These are phyloP conservation scores for Cephalopachus bancanus DNA, from an alignment of 2,797 vertebrate species.

Conservation along the genomic window DNA sequence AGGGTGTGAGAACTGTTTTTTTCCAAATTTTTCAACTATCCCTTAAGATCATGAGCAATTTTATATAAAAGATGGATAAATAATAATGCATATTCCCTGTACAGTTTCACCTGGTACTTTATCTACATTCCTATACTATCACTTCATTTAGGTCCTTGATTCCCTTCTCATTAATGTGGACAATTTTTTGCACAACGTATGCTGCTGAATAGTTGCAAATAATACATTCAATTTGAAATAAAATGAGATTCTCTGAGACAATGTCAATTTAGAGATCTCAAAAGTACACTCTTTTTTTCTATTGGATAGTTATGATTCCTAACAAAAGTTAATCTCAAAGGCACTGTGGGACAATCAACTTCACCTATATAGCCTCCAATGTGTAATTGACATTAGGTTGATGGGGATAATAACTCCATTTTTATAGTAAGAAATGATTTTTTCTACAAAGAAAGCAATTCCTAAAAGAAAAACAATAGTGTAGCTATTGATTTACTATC, in stretches of 20 bases:
- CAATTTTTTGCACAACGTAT: background rate
- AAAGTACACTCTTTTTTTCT: background rate
- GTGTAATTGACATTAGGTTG: background rate
- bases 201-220: background rate
- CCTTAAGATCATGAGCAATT: background rate
- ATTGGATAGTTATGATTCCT: background rate
- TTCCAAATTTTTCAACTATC: background rate
- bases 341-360: background rate
- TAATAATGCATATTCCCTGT: background rate
- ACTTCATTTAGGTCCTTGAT: background rate
- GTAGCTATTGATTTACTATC: background rate
- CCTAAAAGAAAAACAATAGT: background rate
- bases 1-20: background rate
- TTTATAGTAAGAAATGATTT: background rate
- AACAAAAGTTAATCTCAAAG: conserved; percentile 24
- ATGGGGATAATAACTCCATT: background rate
- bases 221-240: background rate
- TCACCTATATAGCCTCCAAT: background rate
- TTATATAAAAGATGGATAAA: background rate
- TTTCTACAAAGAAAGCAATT: background rate
- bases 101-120: background rate
- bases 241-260: background rate
- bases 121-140: background rate
- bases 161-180: background rate
- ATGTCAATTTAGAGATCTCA: background rate